Percentiles rank a stretch among this genome's conserved stretches.
phyloP scores from a whole-genome alignment of 2,797 vertebrate genomes.

The Paedocypris micromegethes region DNA sequence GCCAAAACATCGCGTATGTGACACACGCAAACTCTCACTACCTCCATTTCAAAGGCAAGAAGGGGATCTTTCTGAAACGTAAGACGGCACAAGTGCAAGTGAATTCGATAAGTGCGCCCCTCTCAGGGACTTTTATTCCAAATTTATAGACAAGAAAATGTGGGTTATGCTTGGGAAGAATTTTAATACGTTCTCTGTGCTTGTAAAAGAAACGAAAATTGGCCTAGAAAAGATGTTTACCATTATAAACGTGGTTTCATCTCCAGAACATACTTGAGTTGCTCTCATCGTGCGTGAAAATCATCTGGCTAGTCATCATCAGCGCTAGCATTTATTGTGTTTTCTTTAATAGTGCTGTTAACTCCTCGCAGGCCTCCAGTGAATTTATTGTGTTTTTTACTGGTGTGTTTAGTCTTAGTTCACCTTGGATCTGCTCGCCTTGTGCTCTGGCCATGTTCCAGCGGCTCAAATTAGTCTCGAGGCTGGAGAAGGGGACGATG shows the following conservation, averaged over 20 bases:
- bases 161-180: background rate
- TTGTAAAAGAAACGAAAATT: conserved; percentile 3
- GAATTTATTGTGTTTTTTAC: conserved; percentile 14
- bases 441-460: conserved; percentile 26
- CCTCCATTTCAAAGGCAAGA: background rate
- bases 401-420: conserved; percentile 1
- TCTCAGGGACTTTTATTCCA: background rate
- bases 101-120: background rate
- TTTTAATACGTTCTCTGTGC: background rate
- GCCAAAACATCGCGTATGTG: conserved; percentile 28
- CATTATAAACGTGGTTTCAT: background rate
- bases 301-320: background rate
- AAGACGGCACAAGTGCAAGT: background rate
- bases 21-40: background rate
- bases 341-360: conserved; percentile 5
- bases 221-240: background rate
- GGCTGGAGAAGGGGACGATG: conserved; percentile 10
- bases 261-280: no score
- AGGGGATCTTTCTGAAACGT: background rate
- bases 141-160: conserved; percentile 5
- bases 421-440: conserved; percentile 1
- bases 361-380: conserved; percentile 7
- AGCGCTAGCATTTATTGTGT: background rate
- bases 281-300: no score
- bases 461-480: conserved; percentile 20